Percentiles rank a stretch among this genome's conserved stretches.
Evolutionary conservation across 2,797 vertebrate genomes (phyloP).

Genomic region (Pantherophis vulpinus): DNA sequence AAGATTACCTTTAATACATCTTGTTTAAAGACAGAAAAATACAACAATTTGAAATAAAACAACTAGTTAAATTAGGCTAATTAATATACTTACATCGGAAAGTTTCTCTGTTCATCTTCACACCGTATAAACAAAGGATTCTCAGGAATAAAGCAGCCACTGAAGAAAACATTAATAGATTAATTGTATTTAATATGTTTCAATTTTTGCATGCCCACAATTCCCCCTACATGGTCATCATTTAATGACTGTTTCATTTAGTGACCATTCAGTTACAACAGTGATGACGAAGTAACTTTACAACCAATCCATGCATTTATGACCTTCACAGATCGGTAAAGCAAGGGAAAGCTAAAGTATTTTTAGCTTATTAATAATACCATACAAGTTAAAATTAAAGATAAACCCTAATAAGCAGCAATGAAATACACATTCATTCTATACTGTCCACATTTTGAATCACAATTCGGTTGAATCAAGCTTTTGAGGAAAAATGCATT

Average conservation of each 20-base stretch:
- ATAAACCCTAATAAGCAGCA: not conserved
- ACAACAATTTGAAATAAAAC: not conserved
- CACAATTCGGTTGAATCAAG: not conserved
- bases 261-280: not conserved
- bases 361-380: not conserved
- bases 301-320: not conserved
- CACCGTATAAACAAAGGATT: conserved; percentile 78
- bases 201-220: not conserved
- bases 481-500: not conserved
- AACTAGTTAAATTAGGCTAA: not conserved
- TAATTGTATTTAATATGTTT: not conserved
- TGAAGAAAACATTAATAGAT: conserved; percentile 47
- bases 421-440: not conserved
- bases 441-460: not conserved
- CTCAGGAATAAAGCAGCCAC: conserved; percentile 72
- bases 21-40: not conserved
- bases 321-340: not conserved
- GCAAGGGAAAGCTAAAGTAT: not conserved
- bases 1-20: not conserved
- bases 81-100: conserved; percentile 56
- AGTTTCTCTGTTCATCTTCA: conserved; percentile 39
- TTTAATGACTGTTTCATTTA: not conserved
- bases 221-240: not conserved
- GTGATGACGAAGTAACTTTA: not conserved
- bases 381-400: not conserved